Conservation (phyloP, 1,140 invertebrate species). For the Anastrepha obliqua region DNA sequence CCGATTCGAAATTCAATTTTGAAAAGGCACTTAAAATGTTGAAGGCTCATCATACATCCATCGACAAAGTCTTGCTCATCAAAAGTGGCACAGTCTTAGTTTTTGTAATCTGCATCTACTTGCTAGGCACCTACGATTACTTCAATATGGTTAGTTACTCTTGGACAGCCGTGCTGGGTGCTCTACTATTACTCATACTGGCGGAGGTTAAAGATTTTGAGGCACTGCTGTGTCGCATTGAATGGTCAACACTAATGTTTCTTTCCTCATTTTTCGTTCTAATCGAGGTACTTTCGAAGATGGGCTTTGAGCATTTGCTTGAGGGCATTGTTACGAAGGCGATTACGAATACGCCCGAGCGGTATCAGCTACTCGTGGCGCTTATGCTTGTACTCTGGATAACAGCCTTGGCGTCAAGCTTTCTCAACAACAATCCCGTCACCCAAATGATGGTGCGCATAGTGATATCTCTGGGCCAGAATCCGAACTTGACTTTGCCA, state of each 20-base stretch:
- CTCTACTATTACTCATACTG: constrained; percentile 81
- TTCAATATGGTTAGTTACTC: constrained; percentile 72
- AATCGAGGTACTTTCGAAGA: constrained; percentile 82
- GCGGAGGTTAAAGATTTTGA: constrained; percentile 80
- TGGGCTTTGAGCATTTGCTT: constrained; percentile 83
- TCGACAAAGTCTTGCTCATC: constrained; percentile 78
- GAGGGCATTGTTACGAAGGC: constrained; percentile 78
- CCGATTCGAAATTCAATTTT: background rate
- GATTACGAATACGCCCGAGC: constrained; percentile 77
- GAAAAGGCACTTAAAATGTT: constrained; percentile 60
- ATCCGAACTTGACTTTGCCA: constrained; percentile 77
- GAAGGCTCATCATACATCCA: constrained; percentile 75
- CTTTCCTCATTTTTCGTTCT: constrained; percentile 85
- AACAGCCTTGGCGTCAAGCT: constrained; percentile 82
- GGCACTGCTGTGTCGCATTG: constrained; percentile 80
- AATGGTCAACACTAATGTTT: constrained; percentile 88
- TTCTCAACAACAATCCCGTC: constrained; percentile 86
- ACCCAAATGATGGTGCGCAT: constrained; percentile 86
- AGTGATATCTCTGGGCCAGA: constrained; percentile 77
- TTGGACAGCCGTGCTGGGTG: constrained; percentile 85
- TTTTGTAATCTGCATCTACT: constrained; percentile 81
- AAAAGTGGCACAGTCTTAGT: constrained; percentile 79
- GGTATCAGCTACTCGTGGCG: constrained; percentile 78
- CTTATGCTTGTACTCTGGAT: constrained; percentile 82
- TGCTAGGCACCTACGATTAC: constrained; percentile 76